Evolutionary conservation across 92 coral and sea anemone species (phyloP).

Genomic region (Epizoanthus rinbou): DNA sequence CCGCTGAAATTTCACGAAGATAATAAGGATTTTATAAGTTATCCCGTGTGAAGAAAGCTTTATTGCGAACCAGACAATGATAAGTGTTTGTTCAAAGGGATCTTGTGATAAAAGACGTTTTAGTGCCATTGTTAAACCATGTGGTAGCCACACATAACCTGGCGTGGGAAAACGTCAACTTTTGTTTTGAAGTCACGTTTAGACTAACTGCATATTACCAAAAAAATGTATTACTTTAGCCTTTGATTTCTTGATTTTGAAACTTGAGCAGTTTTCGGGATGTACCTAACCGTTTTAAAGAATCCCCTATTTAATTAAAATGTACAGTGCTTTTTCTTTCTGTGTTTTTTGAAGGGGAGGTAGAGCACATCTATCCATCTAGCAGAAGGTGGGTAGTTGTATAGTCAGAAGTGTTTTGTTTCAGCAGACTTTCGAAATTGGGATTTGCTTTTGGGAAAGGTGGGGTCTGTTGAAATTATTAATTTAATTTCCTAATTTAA

Average conservation of each 20-base stretch:
- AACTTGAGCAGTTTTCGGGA: neutral
- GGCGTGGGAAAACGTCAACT: slow-evolving; percentile 43
- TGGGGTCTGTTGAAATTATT: too few species aligned
- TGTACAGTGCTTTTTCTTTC: neutral
- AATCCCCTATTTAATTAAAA: neutral
- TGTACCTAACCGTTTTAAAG: neutral
- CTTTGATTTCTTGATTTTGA: neutral
- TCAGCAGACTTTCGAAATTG: neutral
- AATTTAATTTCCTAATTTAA: too few species aligned
- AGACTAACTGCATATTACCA: neutral
- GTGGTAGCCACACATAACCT: slow-evolving; percentile 23
- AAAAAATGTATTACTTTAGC: neutral
- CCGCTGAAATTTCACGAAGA: neutral
- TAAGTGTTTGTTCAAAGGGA: slow-evolving; percentile 38
- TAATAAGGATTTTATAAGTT: neutral
- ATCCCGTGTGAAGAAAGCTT: neutral
- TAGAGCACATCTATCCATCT: too few species aligned
- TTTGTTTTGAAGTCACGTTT: slow-evolving; percentile 31
- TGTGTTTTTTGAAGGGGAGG: neutral
- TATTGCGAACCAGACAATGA: slow-evolving; percentile 36
- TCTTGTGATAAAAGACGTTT: slow-evolving; percentile 34
- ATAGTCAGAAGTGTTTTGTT: neutral
- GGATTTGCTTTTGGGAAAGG: too few species aligned
- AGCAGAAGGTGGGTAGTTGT: neutral
- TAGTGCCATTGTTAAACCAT: slow-evolving; percentile 23